Evolutionary conservation across 2,797 vertebrate genomes (phyloP).

Genomic region (Rhabdophis nuchalis): DNA sequence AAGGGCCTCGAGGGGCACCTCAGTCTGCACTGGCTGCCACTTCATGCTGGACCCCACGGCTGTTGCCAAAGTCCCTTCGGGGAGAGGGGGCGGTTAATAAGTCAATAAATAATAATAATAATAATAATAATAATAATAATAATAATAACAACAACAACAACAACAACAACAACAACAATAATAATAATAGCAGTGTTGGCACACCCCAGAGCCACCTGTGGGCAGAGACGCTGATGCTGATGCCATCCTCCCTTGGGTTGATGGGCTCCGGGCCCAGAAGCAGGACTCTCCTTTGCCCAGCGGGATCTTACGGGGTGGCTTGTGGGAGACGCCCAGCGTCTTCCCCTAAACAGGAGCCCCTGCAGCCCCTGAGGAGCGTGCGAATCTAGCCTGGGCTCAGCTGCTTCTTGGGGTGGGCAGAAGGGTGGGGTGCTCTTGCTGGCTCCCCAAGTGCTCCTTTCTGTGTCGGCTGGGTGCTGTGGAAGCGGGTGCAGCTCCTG

Average conservation of each 20-base stretch:
- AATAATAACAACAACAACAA: too few relatives aligned
- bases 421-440: not conserved
- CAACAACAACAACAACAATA: too few relatives aligned
- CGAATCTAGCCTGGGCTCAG: not conserved
- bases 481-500: not conserved
- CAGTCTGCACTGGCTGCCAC: not conserved
- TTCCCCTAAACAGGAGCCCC: not conserved
- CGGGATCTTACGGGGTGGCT: too few relatives aligned
- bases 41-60: too few relatives aligned
- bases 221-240: not conserved
- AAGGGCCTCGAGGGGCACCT: not conserved
- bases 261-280: not conserved
- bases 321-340: too few relatives aligned
- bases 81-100: too few relatives aligned
- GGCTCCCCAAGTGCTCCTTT: not conserved
- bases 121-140: too few relatives aligned
- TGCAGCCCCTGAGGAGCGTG: not conserved
- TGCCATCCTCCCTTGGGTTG: not conserved
- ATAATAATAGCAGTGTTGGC: not conserved
- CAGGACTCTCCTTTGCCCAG: not conserved
- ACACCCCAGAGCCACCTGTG: not conserved
- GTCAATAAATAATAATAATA: too few relatives aligned
- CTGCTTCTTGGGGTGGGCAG: not conserved
- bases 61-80: not conserved
- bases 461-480: not conserved